phyloP scores from a whole-genome alignment of 2,888 invertebrate species.

The Agrilus biguttatus region DNA sequence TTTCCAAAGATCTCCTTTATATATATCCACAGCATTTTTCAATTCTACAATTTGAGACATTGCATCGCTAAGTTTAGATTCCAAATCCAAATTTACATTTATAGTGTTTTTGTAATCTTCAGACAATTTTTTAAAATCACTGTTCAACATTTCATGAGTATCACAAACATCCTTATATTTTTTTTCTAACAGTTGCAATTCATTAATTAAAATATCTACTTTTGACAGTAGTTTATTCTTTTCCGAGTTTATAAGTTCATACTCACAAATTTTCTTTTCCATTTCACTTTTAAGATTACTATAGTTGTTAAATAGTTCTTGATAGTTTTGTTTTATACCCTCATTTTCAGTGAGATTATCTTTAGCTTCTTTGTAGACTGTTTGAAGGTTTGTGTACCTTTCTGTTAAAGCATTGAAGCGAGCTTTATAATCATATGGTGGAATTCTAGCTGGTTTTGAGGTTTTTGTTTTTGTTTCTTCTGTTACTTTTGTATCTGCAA shows the following conservation, averaged over 20 bases:
- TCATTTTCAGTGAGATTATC: slow-evolving; percentile 17
- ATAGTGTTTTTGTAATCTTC: not conserved
- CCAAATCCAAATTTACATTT: not conserved
- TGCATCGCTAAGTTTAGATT: too few species aligned
- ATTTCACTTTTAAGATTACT: too few species aligned
- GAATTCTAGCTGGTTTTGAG: slow-evolving; percentile 40
- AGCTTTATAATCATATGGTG: slow-evolving; percentile 51
- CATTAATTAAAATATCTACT: not conserved
- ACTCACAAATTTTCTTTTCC: too few species aligned
- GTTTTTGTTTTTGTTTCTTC: slow-evolving; percentile 11
- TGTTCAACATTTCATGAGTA: slow-evolving; percentile 11
- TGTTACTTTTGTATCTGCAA: not conserved
- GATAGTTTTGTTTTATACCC: too few species aligned
- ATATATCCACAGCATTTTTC: too few species aligned
- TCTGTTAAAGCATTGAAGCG: slow-evolving; percentile 45
- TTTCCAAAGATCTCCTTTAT: too few species aligned
- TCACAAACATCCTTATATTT: slow-evolving; percentile 17
- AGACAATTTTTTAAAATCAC: slow-evolving; percentile 1
- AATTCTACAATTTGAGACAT: too few species aligned
- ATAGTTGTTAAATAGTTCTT: too few species aligned
- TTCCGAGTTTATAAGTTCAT: too few species aligned
- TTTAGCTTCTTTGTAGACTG: slow-evolving; percentile 35
- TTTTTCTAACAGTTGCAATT: slow-evolving; percentile 1
- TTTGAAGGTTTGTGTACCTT: slow-evolving; percentile 41
- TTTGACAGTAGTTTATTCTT: too few species aligned